Conservation (phyloP, 2,797 vertebrate genomes). For the Selene dorsalis region DNA sequence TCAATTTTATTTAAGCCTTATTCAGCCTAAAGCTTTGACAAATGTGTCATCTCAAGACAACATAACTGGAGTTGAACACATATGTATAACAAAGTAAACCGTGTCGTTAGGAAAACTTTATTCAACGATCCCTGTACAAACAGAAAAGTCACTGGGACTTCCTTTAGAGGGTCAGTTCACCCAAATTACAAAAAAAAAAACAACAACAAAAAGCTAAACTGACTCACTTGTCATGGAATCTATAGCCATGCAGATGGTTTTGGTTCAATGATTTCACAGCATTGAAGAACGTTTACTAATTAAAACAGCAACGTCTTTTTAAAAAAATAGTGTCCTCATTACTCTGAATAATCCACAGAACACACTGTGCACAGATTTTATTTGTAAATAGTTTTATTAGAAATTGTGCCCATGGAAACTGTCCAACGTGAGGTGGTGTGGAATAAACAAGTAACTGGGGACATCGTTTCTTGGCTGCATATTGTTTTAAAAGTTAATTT, state of each 20-base stretch:
- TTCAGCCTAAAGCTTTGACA: slow-evolving; percentile 1
- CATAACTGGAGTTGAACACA: neutral
- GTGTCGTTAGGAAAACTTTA: slow-evolving; percentile 65
- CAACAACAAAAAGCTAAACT: neutral
- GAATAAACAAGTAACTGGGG: neutral
- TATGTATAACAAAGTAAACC: slow-evolving; percentile 6
- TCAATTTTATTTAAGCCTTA: slow-evolving; percentile 46
- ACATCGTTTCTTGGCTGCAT: neutral
- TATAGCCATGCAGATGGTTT: neutral
- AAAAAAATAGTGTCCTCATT: neutral
- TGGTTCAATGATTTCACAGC: neutral
- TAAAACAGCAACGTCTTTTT: neutral
- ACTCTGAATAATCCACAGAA: slow-evolving; percentile 6
- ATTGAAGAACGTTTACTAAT: neutral
- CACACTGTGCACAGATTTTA: neutral
- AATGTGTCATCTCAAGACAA: neutral
- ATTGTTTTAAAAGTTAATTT: slow-evolving; percentile 3
- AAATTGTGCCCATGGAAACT: slow-evolving; percentile 4
- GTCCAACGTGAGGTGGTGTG: neutral
- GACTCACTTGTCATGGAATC: neutral
- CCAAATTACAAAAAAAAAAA: neutral
- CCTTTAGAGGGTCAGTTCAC: neutral
- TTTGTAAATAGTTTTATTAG: neutral
- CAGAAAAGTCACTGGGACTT: slow-evolving; percentile 16
- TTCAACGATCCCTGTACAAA: slow-evolving; percentile 50